Evolutionary conservation across 2,888 invertebrate species (phyloP), one percentile per base, ranked within the genome.

Genomic region (Drosophila falleni): DNA sequence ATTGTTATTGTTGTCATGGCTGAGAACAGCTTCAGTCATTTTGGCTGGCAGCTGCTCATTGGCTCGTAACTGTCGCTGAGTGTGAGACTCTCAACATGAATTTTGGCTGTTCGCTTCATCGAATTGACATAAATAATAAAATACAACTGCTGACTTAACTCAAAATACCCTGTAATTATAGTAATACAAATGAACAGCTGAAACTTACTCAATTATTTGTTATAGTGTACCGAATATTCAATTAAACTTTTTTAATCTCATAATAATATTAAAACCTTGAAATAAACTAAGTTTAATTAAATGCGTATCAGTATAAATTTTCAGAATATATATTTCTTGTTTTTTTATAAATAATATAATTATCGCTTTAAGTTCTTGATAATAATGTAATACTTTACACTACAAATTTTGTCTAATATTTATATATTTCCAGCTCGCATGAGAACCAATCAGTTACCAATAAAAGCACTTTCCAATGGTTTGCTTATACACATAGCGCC

Each of bases 1-100:
- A 26, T 3, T 37, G 63, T 26, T 59, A 39, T 16, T 44, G 62
- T 54, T 55, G 69, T 63, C 63, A 69, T 63, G 71, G 42, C 41
- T 67, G 58, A 31, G 16, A 66, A 56, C 56, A 49, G 44, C 53
- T 51, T 41, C 37, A 42, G 46, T 74, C 60, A 72, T 58, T 58
- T 75, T 61, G 16, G 41, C 54, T 44, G 56, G 54, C 74, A 74
- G 66, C 74, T 74, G 74, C 58, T 74, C 74, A 74, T 74, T 74
- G 74, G 61, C 65, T 70, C 49, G 74, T 59, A 66, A 74, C 41
- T 44, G 47, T 23, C 19, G 55, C 31, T 31, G n/a, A 15, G 37
- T 31, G 44, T 31, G 35, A n/a, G 41, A 44, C 44, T 15, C 29
- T 37, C 15, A 49, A 54, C 5, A n/a, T 49, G 16, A n/a, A 60